Base-by-base conservation (phyloP, 2,113 vertebrate genomes). In the Dendrocopos noguchii region DNA sequence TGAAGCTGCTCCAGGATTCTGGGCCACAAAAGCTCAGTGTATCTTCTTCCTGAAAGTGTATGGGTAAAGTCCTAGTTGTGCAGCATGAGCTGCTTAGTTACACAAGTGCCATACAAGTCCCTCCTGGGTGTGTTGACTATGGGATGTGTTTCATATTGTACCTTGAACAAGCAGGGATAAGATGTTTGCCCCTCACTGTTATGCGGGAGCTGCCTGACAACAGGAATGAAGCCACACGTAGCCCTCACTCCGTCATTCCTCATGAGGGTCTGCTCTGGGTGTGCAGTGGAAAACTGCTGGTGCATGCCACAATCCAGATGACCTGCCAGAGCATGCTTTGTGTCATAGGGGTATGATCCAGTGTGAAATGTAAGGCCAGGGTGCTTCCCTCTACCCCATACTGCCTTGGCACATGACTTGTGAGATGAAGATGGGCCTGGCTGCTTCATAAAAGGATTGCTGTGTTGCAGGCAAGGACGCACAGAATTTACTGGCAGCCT, bases 111-210 rank as follows among this genome's bases (percentile, higher is more conserved):
- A 57, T 11, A 28, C 14, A 39, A 75, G 53, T 14, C 16, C 12
- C 29, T 86, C 50, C 15, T 63, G 44, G 16, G 42, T 14, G 8
- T 3, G 11, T 0, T 78, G 50, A 14, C 63, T 29, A 19, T 4
- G 16, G 57, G 64, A 39, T 1, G 2, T 7, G 20, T 24, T 90
- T 60, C 56, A 28, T 2, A 1, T 31, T 24, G 16, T 7, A 46
- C 16, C 50, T 73, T 1, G 0, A 39, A 66, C 3, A 20, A 79
- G 72, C 1, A 3, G 4, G 29, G 34, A 28, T 50, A 9, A 65
- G 39, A 53, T 20, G 11, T 28, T 60, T 34, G 59, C 44, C 12
- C 11, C 39, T 27, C 28, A 6, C 28, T 44, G 82, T 34, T 34
- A 33, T 0, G 20, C 39, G 34, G 64, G 20, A 80, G 75, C 55